Base-by-base conservation (phyloP, 2,888 invertebrate genomes). In the Tenthredo scrophulariae region DNA sequence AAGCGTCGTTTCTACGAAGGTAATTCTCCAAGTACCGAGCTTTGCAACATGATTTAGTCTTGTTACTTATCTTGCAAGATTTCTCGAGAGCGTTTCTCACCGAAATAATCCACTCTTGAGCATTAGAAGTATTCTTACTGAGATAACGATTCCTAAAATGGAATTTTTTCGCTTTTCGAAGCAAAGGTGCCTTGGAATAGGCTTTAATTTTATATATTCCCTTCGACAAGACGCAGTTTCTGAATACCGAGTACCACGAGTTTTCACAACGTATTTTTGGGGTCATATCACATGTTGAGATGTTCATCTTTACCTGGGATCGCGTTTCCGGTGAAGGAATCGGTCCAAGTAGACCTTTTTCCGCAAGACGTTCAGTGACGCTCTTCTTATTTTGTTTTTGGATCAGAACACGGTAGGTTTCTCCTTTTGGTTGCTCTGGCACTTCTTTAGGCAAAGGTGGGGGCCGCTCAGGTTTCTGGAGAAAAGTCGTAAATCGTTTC, bases 401-500 rank as follows among this genome's bases (percentile, higher is more conserved):
- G 77, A 93, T 93, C 33, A 93, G 90, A 58, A 93, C 93, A 74
- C 85, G 90, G 87, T 93, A 93, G 3, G 88, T 85, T 84, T 91
- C 91, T 10, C 79, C 86, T 10, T 86, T 84, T n/a, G 79, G 70
- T 43, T 86, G 67, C 86, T 93, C 91, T 50, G 80, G 85, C 58
- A 91, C 89, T 58, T 86, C 86, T 85, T 89, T 89, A 0, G 93
- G 91, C 79, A 89, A 89, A 0, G 97, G 97, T 87, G 95, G 95
- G 0, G 97, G 96, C 29, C 96, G 94, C 88, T 95, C 95, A 0
- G 97, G 97, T 89, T 96, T 96, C 92, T 96, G 96, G 86, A 97
- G 91, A 90, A 97, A 97, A 46, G 96, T 97, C 4, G 97, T 97
- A 94, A 88, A 90, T 15, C 90, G 92, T 65, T 90, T 91, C 58